Base-by-base conservation (phyloP, 2,888 invertebrate genomes). In the Amiota minor region DNA sequence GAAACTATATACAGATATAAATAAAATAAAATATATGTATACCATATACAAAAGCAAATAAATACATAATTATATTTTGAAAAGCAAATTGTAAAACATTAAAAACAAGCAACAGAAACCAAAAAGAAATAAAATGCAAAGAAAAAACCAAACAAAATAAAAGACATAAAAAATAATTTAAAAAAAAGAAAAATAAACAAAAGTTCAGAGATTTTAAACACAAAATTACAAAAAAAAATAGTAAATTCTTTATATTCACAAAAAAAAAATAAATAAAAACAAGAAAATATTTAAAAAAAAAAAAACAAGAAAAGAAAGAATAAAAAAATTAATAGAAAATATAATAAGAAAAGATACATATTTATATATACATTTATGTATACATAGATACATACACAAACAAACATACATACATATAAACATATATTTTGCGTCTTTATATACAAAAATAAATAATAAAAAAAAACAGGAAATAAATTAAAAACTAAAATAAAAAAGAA, bases 341-440 rank as follows among this genome's bases (percentile, higher is more conserved):
- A 23, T 23, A 23, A 2, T 23, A 3, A 35, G 20, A 69, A 74
- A 72, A 72, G 72, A 75, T 77, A 81, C 75, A 80, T 80, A 78
- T 80, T 71, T 72, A 72, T 14, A 56, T 69, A 72, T 72, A 47
- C 65, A 72, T 59, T 59, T 56, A 72, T 50, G 16, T 59, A 35
- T 35, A 35, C 35, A 35, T 35, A 55, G 67, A 59, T 14, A 16
- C 53, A 9, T 14, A 35, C 2, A 71, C 71, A 53, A 78, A 72
- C 67, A 55, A 61, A 77, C 64, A 75, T 70, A 74, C 61, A 72
- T 70, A 73, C 35, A 70, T 59, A 71, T 73, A 76, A 74, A 76
- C 72, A 78, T 81, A 83, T 86, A 82, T 82, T 86, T 82, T 86
- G 86, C 85, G 84, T 79, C 79, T 81, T 81, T 80, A 79, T 83